phyloP scores from a whole-genome alignment of 2,797 vertebrate genomes.

The Darevskia mixta region DNA sequence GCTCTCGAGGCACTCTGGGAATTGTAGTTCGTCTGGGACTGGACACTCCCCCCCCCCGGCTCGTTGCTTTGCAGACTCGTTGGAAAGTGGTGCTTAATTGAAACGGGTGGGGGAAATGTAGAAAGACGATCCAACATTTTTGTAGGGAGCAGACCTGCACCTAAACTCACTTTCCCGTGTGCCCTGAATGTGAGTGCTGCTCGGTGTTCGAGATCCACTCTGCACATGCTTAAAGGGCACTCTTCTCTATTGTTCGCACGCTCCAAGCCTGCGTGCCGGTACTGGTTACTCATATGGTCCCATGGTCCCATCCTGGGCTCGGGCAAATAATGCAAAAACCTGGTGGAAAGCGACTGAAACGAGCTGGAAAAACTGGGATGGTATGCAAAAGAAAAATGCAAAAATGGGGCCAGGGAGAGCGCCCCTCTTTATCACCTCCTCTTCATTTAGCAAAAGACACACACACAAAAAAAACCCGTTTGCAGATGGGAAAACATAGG shows the following conservation, averaged over 20 bases:
- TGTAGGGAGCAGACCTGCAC: background rate
- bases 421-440: background rate
- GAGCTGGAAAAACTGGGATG: background rate
- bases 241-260: too few relatives aligned
- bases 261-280: background rate
- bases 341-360: background rate
- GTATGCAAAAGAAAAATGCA: too few relatives aligned
- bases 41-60: too few relatives aligned
- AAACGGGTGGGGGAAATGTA: too few relatives aligned
- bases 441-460: background rate
- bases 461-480: too few relatives aligned
- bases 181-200: background rate
- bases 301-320: background rate
- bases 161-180: background rate
- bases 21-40: background rate
- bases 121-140: too few relatives aligned
- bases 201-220: background rate
- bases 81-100: too few relatives aligned
- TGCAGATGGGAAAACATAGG: background rate
- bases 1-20: background rate
- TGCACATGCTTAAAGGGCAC: background rate
- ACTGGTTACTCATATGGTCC: background rate
- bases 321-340: too few relatives aligned
- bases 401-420: background rate
- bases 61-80: too few relatives aligned